phyloP scores from a whole-genome alignment of 2,797 vertebrate genomes.

The Danio jaintianensis region DNA sequence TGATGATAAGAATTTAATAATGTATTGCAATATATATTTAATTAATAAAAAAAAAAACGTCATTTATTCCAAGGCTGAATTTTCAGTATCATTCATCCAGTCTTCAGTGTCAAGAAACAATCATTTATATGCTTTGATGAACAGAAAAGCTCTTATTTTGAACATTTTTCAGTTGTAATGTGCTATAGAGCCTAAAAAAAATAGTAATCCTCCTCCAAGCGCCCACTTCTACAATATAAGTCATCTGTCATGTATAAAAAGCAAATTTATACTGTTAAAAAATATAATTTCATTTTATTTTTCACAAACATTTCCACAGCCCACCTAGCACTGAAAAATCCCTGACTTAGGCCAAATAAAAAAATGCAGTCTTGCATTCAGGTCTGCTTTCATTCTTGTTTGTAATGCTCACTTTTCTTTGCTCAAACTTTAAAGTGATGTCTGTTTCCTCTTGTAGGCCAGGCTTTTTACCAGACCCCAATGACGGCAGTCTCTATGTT shows the following conservation, averaged over 20 bases:
- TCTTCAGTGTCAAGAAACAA: background rate
- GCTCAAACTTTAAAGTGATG: background rate
- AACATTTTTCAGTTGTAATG: too few relatives aligned
- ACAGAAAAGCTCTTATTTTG: too few relatives aligned
- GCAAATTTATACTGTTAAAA: too few relatives aligned
- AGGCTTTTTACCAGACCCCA: slow-evolving; percentile 94
- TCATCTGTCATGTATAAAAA: too few relatives aligned
- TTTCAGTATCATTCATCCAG: background rate
- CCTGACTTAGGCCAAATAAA: background rate
- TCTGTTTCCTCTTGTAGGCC: slow-evolving; percentile 75
- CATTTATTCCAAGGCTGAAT: background rate
- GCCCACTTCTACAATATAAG: too few relatives aligned
- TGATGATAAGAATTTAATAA: too few relatives aligned
- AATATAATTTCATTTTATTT: too few relatives aligned
- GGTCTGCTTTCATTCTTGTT: background rate
- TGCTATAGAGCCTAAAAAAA: too few relatives aligned
- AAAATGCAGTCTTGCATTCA: background rate
- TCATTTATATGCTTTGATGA: too few relatives aligned
- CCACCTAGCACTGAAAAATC: too few relatives aligned
- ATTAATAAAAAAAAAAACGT: background rate
- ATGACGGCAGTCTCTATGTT: slow-evolving; percentile 94
- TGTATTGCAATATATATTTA: background rate
- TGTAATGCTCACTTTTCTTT: background rate
- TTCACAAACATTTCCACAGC: too few relatives aligned
- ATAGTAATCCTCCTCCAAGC: too few relatives aligned